These are phyloP conservation scores for Oreohelix idahoensis DNA, from an alignment of 1,140 invertebrate genomes.

Conservation along the genomic window DNA sequence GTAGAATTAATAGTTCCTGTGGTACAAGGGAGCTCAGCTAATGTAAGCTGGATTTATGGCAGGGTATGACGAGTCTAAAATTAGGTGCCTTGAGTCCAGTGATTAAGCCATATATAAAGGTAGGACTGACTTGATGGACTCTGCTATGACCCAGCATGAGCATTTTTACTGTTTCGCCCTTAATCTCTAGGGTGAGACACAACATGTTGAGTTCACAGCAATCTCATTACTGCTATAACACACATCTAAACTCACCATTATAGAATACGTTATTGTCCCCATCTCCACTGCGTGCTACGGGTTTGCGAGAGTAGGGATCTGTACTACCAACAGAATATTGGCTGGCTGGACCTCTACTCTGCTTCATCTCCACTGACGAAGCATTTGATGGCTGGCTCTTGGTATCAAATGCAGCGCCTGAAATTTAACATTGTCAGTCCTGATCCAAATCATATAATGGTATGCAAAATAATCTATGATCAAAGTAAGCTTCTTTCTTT, in stretches of 20 bases:
- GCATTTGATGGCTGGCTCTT: slow-evolving; percentile 10
- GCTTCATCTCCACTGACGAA: background rate
- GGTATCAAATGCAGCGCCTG: slow-evolving; percentile 20
- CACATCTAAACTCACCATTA: slow-evolving; percentile 15
- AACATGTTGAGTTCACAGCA: background rate
- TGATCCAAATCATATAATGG: background rate
- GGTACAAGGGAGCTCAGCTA: too few species aligned
- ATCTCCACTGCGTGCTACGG: background rate
- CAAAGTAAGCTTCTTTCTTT: too few species aligned
- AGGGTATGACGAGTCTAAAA: too few species aligned
- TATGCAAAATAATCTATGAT: background rate
- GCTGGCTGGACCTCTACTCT: background rate
- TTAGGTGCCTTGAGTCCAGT: too few species aligned
- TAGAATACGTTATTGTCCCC: slow-evolving; percentile 6
- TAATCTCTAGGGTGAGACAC: background rate
- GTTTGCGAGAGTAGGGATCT: background rate
- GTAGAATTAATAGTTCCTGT: too few species aligned
- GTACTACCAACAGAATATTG: background rate
- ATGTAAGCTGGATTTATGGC: too few species aligned
- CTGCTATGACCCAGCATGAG: too few species aligned
- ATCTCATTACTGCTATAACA: background rate
- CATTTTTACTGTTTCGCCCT: too few species aligned
- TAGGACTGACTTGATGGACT: too few species aligned
- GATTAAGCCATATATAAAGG: too few species aligned
- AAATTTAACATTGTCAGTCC: slow-evolving; percentile 17